Base-by-base conservation (phyloP, 1,140 invertebrate species). In the Alviniconcha marisindica region DNA sequence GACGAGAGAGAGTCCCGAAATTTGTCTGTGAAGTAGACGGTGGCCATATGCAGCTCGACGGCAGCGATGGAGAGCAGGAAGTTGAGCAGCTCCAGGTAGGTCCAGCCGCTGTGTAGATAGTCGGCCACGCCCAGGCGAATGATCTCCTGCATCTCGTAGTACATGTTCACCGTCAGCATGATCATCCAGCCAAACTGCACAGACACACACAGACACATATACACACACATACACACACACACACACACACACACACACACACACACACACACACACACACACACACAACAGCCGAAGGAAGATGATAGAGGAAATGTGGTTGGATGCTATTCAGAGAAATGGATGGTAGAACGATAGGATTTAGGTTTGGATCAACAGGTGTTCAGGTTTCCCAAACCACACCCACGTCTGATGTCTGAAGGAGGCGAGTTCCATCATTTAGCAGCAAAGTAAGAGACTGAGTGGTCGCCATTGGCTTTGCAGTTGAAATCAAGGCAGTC, bases 51-150 rank as follows among this genome's bases (percentile, higher is more conserved):
- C 31, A 33, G 10, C 33, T 18, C 69, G 36, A 71, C 40, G 69
- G 38, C 69, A 5, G 36, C 36, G 2, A 71, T 33, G 33, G 69
- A 71, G 10, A 71, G 69, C 33, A 71, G 40, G 69, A 71, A 71
- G 69, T 71, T 71, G 69, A 42, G 2, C 33, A 71, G 69, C 69
- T 71, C 69, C 69, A 71, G 36, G 69, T 71, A 71, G 36, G 69
- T 71, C 69, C 69, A 71, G 69, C 33, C 1, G 7, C 12, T 40
- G 33, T 3, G 36, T 2, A 71, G 7, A 36, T 71, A 71, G 69
- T 40, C 36, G 10, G 5, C 7, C 36, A 24, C 33, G 33, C 69
- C 69, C 69, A 71, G 2, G 33, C 2, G 38, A 0, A 71, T 71
- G 33, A 71, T 5, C 69, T 71, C 36, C 69, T 40, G 7, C 69